These are phyloP conservation scores for Micropterix aruncella DNA, from an alignment of 2,888 invertebrate species.

Conservation along the genomic window DNA sequence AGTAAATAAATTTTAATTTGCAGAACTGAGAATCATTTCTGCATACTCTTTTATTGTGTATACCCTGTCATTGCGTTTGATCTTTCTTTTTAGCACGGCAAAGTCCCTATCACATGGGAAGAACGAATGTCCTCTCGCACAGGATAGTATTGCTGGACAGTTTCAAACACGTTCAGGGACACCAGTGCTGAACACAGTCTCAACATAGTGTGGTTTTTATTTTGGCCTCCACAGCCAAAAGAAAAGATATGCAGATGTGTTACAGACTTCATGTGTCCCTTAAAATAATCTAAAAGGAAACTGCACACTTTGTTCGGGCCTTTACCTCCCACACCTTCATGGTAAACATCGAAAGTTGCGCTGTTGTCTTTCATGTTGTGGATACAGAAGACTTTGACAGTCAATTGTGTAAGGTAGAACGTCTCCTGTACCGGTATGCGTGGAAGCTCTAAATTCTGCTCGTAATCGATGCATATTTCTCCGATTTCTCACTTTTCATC, in stretches of 20 bases:
- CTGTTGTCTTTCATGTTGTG: background rate
- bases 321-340: background rate
- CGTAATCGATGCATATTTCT: slow-evolving; percentile 14
- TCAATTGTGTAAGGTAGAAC: slow-evolving; percentile 14
- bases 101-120: background rate
- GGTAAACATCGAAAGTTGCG: slow-evolving; percentile 1
- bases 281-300: background rate
- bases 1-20: background rate
- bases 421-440: slow-evolving; percentile 15
- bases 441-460: slow-evolving; percentile 14
- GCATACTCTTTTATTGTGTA: slow-evolving; percentile 1
- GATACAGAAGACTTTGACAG: slow-evolving; percentile 1
- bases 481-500: slow-evolving; percentile 7
- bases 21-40: background rate
- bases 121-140: background rate
- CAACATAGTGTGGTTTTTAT: no score
- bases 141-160: background rate
- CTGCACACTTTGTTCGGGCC: background rate
- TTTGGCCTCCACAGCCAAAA: no score
- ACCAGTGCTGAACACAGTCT: no score
- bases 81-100: background rate
- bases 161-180: no score
- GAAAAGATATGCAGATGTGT: no score
- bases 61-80: background rate
- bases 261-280: no score